Evolutionary conservation across 2,888 invertebrate species (phyloP).

Genomic region (Lithophane ornitopus): DNA sequence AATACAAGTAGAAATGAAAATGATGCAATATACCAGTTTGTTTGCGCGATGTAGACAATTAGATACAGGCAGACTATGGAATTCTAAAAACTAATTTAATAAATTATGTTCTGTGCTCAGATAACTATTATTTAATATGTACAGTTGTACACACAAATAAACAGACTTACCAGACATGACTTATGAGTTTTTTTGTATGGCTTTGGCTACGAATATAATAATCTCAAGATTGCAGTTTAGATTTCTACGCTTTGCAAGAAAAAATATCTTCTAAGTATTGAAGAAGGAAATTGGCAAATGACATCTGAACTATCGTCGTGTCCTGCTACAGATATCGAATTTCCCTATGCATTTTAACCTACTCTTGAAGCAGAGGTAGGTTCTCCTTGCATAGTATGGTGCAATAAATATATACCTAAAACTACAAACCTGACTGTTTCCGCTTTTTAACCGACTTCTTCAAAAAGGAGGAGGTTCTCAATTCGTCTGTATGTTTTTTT

Average conservation of each 20-base stretch:
- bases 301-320: constrained; percentile 12
- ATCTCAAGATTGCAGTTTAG: neutral
- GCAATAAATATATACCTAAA: neutral
- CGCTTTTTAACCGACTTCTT: too few species aligned
- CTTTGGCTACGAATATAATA: neutral
- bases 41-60: constrained; percentile 19
- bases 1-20: constrained; percentile 4
- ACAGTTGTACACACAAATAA: too few species aligned
- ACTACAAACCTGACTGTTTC: neutral
- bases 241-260: neutral
- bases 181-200: neutral
- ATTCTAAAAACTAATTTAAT: constrained; percentile 30
- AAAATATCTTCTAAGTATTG: neutral
- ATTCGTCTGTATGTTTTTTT: too few species aligned
- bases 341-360: constrained; percentile 8
- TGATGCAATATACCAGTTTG: constrained; percentile 35
- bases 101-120: neutral
- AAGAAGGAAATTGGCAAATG: neutral
- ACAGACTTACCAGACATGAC: neutral
- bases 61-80: neutral
- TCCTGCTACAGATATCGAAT: neutral
- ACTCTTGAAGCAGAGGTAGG: neutral
- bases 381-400: neutral
- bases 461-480: too few species aligned
- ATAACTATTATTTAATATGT: too few species aligned